phyloP scores from a whole-genome alignment of 2,888 invertebrate species.

The Synanthedon vespiformis region DNA sequence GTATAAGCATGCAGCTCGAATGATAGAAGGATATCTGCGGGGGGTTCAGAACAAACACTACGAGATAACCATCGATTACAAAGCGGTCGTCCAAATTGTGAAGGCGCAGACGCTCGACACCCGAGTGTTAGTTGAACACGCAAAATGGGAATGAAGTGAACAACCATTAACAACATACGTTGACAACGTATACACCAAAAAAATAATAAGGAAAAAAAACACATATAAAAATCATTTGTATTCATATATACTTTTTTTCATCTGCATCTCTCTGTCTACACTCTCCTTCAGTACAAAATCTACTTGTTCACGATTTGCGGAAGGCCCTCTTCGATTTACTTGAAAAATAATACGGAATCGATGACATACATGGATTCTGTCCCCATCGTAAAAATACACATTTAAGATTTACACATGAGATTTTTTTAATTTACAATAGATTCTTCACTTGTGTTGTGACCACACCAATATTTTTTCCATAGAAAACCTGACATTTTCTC shows the following conservation, averaged over 20 bases:
- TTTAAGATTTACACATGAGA: too few species aligned
- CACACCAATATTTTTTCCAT: too few species aligned
- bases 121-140: constrained; percentile 55
- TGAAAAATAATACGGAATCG: constrained; percentile 45
- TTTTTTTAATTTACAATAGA: too few species aligned
- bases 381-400: too few species aligned
- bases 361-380: too few species aligned
- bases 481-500: too few species aligned
- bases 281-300: constrained; percentile 31
- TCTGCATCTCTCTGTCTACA: constrained; percentile 32
- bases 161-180: constrained; percentile 61
- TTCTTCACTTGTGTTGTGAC: too few species aligned
- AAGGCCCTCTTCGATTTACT: constrained; percentile 57
- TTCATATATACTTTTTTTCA: constrained; percentile 29
- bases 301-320: constrained; percentile 51
- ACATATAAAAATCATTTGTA: constrained; percentile 40
- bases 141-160: constrained; percentile 46
- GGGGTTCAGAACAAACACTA: constrained; percentile 42
- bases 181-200: constrained; percentile 27
- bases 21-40: constrained; percentile 45
- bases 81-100: constrained; percentile 55
- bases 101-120: constrained; percentile 30
- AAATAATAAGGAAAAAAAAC: constrained; percentile 13
- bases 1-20: constrained; percentile 53
- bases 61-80: constrained; percentile 42